A percentile compares a stretch with the other conserved stretches of the same genome.
These are phyloP conservation scores for Polydesmus complanatus DNA, from an alignment of 2,888 invertebrate species.

Conservation along the genomic window DNA sequence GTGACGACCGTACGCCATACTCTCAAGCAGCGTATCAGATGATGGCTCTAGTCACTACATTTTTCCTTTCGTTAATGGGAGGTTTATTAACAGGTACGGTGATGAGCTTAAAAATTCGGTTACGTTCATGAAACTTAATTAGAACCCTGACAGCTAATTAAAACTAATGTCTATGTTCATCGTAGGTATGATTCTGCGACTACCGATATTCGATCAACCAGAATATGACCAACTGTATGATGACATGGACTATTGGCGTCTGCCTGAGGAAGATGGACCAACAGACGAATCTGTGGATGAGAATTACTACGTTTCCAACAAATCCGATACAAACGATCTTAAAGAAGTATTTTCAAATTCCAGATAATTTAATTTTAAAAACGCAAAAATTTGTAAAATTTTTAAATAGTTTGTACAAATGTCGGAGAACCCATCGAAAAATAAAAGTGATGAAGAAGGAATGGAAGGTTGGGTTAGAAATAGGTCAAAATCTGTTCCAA, in stretches of 20 bases:
- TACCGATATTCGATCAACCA: conserved; percentile 26
- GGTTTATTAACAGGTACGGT: conserved; percentile 60
- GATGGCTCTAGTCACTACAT: conserved; percentile 51
- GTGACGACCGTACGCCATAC: conserved; percentile 45
- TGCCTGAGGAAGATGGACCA: conserved; percentile 23
- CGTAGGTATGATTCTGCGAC: conserved; percentile 22
- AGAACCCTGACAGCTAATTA: too few species aligned
- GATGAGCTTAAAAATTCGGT: not conserved
- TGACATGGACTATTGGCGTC: conserved; percentile 27
- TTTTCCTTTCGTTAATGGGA: conserved; percentile 51
- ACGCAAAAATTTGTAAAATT: too few species aligned
- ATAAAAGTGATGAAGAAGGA: conserved; percentile 2
- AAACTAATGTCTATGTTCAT: too few species aligned
- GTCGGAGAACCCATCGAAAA: not conserved
- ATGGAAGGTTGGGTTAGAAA: not conserved
- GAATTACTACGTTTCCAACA: conserved; percentile 6
- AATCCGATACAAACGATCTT: conserved; percentile 4
- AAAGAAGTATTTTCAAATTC: conserved; percentile 5
- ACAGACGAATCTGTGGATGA: not conserved
- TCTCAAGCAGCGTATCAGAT: conserved; percentile 69
- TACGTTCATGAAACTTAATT: not conserved
- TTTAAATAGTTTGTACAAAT: conserved; percentile 12
- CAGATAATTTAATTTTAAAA: not conserved
- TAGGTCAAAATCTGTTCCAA: conserved; percentile 10
- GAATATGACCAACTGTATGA: conserved; percentile 25